Evolutionary conservation across 2,888 invertebrate genomes (phyloP), one percentile per base, ranked within the genome.

Genomic region (Oscheius sp.): DNA sequence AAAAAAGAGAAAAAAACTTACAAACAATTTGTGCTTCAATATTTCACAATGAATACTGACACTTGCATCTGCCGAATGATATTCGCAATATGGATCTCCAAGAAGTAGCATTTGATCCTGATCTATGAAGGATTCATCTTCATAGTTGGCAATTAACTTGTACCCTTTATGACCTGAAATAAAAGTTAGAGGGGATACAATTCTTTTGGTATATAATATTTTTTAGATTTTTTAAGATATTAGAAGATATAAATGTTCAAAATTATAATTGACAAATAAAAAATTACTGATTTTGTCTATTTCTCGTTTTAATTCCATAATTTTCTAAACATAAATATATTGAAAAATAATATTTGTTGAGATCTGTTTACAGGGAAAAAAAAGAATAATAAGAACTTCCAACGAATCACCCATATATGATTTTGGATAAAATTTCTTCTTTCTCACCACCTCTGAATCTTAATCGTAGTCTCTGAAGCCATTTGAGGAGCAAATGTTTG

Each of bases 1-100:
- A n/a, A 20, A 47, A 17, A 54, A 12, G 6, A 14, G n/a, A 4
- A 33, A 20, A 24, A 51, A 38, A 57, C 41, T 41, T 9, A 38
- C 59, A 26, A 59, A 59, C 14, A 59, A 45, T 17, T 20, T 41
- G n/a, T 59, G 24, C 14, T 59, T 30, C 17, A 59, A 28, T 1
- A 26, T 44, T 28, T 59, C 59, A 30, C 59, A 59, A 44, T 59
- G 59, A 59, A 59, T 41, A 4, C 59, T 38, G 17, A 38, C 41
- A 59, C 41, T 41, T 20, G 59, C 41, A 44, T 59, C 44, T 9
- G 59, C 41, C 1, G 22, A 41, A 26, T 59, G 59, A 20, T 44
- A 59, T 59, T 59, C 59, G 24, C 59, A 59, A n/a, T 59, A 59
- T 12, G 59, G 44, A 26, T 59, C 59, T 3, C 59, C 59, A 2